phyloP scores from a whole-genome alignment of 2,888 invertebrate genomes.

The Agriopis aurantiaria region DNA sequence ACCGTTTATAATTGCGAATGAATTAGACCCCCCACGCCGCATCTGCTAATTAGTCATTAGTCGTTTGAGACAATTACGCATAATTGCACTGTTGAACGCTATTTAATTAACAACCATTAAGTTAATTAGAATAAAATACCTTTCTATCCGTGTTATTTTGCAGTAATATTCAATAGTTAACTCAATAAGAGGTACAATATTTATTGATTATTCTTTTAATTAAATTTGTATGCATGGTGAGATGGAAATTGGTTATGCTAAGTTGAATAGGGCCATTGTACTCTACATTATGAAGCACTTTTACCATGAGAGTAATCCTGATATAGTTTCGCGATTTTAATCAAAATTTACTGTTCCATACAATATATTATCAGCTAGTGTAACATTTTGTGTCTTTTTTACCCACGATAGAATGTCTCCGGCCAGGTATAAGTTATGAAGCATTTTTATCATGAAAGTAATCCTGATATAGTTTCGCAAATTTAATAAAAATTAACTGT shows the following conservation, averaged over 20 bases:
- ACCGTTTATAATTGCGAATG: constrained; percentile 22
- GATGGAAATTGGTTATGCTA: neutral
- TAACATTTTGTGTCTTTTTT: too few relatives aligned
- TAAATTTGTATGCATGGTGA: neutral
- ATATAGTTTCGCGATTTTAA: too few relatives aligned
- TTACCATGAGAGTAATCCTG: too few relatives aligned
- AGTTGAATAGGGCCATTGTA: too few relatives aligned
- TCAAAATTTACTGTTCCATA: too few relatives aligned
- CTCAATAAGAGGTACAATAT: constrained; percentile 1
- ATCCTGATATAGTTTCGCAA: too few relatives aligned
- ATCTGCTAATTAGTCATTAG: constrained; percentile 30
- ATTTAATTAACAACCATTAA: constrained; percentile 30
- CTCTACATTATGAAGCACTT: too few relatives aligned
- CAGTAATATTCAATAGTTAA: constrained; percentile 12
- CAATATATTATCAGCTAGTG: too few relatives aligned
- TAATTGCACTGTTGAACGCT: constrained; percentile 30
- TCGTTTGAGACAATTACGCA: constrained; percentile 30
- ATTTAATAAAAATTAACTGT: too few relatives aligned
- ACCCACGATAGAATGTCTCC: too few relatives aligned
- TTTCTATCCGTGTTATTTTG: constrained; percentile 6
- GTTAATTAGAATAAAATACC: constrained; percentile 31
- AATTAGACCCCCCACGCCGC: constrained; percentile 25
- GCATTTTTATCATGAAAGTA: too few relatives aligned
- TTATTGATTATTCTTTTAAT: constrained; percentile 3
- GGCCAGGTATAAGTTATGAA: too few relatives aligned